These are phyloP conservation scores for Drosophila falleni DNA, from an alignment of 2,888 invertebrate species.

Conservation along the genomic window DNA sequence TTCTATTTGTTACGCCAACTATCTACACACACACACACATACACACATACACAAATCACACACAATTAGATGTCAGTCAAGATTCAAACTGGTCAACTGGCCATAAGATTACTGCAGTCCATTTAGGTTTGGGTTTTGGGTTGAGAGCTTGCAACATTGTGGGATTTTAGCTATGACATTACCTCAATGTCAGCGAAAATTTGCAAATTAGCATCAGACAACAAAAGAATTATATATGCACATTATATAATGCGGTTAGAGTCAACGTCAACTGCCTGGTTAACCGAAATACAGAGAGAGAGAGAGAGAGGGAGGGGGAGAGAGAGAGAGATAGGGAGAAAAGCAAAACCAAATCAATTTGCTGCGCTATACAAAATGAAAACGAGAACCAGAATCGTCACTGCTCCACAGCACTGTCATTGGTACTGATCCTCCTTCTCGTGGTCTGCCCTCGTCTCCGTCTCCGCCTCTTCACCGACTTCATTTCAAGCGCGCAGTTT, in stretches of 20 bases:
- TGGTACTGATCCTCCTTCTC: constrained; percentile 29
- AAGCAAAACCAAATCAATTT: constrained; percentile 68
- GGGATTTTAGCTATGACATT: constrained; percentile 66
- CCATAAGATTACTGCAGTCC: constrained; percentile 9
- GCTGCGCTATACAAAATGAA: constrained; percentile 58
- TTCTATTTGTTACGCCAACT: constrained; percentile 30
- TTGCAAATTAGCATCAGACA: constrained; percentile 73
- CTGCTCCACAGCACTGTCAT: constrained; percentile 25
- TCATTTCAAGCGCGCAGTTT: constrained; percentile 49
- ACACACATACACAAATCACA: constrained; percentile 40
- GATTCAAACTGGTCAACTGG: constrained; percentile 22
- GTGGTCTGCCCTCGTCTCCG: background rate
- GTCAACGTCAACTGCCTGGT: constrained; percentile 55
- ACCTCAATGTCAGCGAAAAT: constrained; percentile 70
- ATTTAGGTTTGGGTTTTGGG: constrained; percentile 8
- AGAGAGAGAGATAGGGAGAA: constrained; percentile 18
- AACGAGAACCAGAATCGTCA: constrained; percentile 62
- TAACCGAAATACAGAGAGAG: background rate
- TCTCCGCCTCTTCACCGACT: constrained; percentile 1
- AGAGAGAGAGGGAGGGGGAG: constrained; percentile 8
- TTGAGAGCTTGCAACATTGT: constrained; percentile 11
- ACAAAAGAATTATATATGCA: constrained; percentile 76
- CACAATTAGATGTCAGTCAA: constrained; percentile 71
- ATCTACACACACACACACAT: constrained; percentile 18
- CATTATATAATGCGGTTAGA: constrained; percentile 64